phyloP scores from a whole-genome alignment of 2,888 invertebrate species.

The Netelia fuscicornis region DNA sequence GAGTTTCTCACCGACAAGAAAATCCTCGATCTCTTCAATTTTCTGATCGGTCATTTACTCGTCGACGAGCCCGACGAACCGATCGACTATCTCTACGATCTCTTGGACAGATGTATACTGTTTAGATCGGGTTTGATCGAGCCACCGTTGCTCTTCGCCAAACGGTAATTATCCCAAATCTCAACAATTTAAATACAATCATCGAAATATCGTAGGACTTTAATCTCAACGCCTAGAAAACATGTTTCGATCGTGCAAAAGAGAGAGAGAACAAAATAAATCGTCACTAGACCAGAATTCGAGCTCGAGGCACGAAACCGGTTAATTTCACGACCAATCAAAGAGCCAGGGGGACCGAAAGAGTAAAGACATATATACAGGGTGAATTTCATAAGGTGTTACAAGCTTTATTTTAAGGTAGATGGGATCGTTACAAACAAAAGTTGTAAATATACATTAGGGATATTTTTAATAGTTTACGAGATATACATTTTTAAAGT shows the following conservation, averaged over 20 bases:
- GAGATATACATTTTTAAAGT: too few species aligned
- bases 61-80: constrained; percentile 84
- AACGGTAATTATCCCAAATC: constrained; percentile 71
- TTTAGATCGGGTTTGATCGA: constrained; percentile 84
- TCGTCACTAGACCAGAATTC: constrained; percentile 7
- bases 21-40: constrained; percentile 85
- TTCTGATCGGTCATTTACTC: constrained; percentile 84
- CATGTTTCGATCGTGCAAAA: constrained; percentile 8
- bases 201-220: neutral
- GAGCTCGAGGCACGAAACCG: constrained; percentile 60
- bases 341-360: constrained; percentile 2
- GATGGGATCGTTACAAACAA: too few species aligned
- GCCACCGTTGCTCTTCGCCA: constrained; percentile 84
- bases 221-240: neutral
- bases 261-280: constrained; percentile 10
- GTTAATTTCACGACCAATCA: constrained; percentile 62
- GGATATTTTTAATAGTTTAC: too few species aligned
- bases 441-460: too few species aligned
- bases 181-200: neutral
- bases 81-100: constrained; percentile 83
- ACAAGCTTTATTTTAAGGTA: too few species aligned
- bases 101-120: constrained; percentile 84
- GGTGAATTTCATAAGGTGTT: too few species aligned
- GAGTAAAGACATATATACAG: too few species aligned
- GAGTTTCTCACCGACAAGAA: constrained; percentile 83